Base-by-base conservation (phyloP, 2,113 vertebrate species). In the Macaca nemestrina region DNA sequence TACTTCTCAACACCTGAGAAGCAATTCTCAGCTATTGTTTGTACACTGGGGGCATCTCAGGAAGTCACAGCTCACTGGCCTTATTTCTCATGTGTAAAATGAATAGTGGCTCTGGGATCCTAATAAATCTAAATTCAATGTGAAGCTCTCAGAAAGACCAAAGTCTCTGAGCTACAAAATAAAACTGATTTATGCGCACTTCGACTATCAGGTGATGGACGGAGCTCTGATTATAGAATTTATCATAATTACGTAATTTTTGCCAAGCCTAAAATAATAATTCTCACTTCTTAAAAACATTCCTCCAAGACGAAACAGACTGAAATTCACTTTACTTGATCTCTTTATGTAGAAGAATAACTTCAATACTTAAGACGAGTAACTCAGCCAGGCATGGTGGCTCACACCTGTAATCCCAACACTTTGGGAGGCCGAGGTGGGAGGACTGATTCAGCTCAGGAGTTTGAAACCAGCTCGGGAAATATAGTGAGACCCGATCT, bases 201-300 rank as follows among this genome's bases (percentile, higher is more conserved):
- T 11, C 55, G 59, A 93, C 55, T 52, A 64, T 23, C 9, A 83
- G 20, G 48, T 80, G 92, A 83, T 22, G 68, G 67, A 75, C 14
- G 82, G 50, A 96, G 18, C 23, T 95, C 50, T 88, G 16, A 43
- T 57, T 91, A 83, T 5, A 87, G 50, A 81, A 89, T 27, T 85
- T 73, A 78, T 43, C 52, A 94, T 72, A 90, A 87, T 81, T 57
- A 67, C 3, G 20, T 57, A 68, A 79, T 45, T 94, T 92, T 85
- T 90, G 25, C 48, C 48, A 89, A 93, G 25, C 52, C 45, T 80
- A 91, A 93, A 95, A 50, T 85, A 78, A 92, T 78, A 76, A 93
- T 92, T 88, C 68, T 64, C 30, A 94, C 18, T 93, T 93, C 75
- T 96, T 90, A 72, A 68, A 75, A 59, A 83, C 20, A 68, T 52